Percentiles rank a stretch among this genome's conserved stretches.
Conservation (phyloP, 2,888 invertebrate genomes). For the Alloplasta piceator region DNA sequence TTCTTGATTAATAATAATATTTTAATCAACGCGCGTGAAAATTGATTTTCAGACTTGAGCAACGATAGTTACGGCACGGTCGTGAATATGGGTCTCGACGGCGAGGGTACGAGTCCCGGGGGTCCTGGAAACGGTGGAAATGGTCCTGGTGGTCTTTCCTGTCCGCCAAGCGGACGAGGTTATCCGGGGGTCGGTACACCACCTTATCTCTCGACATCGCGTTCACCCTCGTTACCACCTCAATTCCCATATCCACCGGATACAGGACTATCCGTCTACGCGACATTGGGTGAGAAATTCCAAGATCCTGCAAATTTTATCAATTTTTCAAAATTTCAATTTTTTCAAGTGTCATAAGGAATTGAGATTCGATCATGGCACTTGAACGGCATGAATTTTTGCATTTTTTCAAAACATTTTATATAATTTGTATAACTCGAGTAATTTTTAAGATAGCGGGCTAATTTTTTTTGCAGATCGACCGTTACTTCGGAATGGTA, state of each 20-base stretch:
- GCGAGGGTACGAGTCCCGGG: constrained; percentile 90
- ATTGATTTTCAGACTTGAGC: constrained; percentile 88
- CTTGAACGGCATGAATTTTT: no score
- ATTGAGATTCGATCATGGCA: no score
- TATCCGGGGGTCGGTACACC: constrained; percentile 90
- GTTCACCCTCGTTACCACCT: constrained; percentile 90
- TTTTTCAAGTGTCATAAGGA: neutral
- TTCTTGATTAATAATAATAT: no score
- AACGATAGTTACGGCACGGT: constrained; percentile 96
- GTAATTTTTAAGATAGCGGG: no score
- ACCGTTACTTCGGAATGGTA: no score
- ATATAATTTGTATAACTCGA: no score
- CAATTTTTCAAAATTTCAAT: neutral
- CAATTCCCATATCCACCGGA: constrained; percentile 91
- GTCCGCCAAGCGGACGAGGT: constrained; percentile 81
- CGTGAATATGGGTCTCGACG: constrained; percentile 92
- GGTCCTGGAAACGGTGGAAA: constrained; percentile 85
- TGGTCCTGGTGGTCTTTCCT: constrained; percentile 76
- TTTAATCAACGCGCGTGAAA: neutral
- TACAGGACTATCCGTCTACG: constrained; percentile 93
- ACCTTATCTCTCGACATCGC: constrained; percentile 90
- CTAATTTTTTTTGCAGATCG: no score
- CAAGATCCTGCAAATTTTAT: neutral
- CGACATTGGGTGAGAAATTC: constrained; percentile 88
- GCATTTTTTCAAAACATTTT: no score